These are phyloP conservation scores for Sinodicranocentrus sp. DNA, from an alignment of 2,888 invertebrate species.

Conservation along the genomic window DNA sequence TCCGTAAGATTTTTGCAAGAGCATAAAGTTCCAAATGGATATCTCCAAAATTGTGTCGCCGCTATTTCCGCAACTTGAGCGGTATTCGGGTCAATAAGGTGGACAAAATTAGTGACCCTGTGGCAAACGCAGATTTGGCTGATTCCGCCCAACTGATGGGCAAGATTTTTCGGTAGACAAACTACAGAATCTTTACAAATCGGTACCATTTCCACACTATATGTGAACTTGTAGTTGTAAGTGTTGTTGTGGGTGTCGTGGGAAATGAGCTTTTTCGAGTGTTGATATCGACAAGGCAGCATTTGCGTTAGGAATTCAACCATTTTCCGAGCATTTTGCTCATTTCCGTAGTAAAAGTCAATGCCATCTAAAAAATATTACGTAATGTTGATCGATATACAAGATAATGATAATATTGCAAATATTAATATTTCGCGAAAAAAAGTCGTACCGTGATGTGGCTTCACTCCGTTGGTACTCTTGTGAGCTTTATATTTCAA, in stretches of 20 bases:
- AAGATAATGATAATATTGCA: too few relatives aligned
- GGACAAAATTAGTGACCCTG: conserved; percentile 92
- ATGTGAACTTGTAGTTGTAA: conserved; percentile 97
- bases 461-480: conserved; percentile 92
- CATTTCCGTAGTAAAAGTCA: conserved; percentile 95
- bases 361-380: conserved; percentile 86
- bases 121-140: conserved; percentile 92
- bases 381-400: too few relatives aligned
- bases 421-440: too few relatives aligned
- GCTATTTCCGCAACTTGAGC: conserved; percentile 94
- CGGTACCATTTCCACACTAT: conserved; percentile 96
- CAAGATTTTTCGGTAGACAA: conserved; percentile 91
- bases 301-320: conserved; percentile 94
- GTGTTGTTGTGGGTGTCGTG: conserved; percentile 98
- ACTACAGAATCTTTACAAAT: conserved; percentile 96
- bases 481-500: conserved; percentile 96
- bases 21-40: conserved; percentile 92
- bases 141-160: conserved; percentile 92
- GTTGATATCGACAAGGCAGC: conserved; percentile 91
- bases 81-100: conserved; percentile 94
- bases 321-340: conserved; percentile 95
- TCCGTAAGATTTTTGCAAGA: conserved; percentile 94
- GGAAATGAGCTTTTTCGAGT: conserved; percentile 96
- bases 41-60: conserved; percentile 89
- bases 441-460: conserved; percentile 83